Conservation (phyloP, 37 sponge, comb jelly and placozoan genomes). For the Geodia barretti region DNA sequence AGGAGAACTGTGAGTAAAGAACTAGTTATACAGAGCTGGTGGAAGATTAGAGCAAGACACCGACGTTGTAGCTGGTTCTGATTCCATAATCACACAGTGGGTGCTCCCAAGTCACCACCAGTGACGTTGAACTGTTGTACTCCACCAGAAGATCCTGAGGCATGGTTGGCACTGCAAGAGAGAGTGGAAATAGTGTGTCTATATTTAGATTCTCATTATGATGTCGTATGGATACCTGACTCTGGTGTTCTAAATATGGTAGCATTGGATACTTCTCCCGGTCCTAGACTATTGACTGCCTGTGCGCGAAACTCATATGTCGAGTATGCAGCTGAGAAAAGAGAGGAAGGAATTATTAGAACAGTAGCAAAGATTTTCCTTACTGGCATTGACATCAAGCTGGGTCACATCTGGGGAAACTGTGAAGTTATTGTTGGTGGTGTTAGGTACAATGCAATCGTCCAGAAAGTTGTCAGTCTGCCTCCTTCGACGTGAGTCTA, state of each 20-base stretch:
- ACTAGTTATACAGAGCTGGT: not conserved
- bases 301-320: slow-evolving; percentile 34
- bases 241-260: slow-evolving; percentile 25
- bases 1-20: not conserved
- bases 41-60: not conserved
- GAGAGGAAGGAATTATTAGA: not conserved
- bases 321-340: slow-evolving; percentile 28
- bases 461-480: not conserved
- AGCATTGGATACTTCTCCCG: slow-evolving; percentile 17
- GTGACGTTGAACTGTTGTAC: slow-evolving; percentile 11
- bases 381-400: not conserved
- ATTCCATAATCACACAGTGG: slow-evolving; percentile 55
- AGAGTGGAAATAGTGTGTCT: no score
- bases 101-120: slow-evolving; percentile 26
- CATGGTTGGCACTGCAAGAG: slow-evolving; percentile 9
- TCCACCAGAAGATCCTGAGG: slow-evolving; percentile 7
- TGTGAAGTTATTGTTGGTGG: not conserved
- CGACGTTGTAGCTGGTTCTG: slow-evolving; percentile 19
- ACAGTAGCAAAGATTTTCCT: not conserved
- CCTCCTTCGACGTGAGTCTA: not conserved
- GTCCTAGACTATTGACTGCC: slow-evolving; percentile 23
- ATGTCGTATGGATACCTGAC: slow-evolving; percentile 10
- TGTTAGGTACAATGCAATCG: not conserved
- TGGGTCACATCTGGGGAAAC: not conserved
- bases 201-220: no score